phyloP scores from a whole-genome alignment of 2,888 invertebrate species.

The Conomelus anceps region DNA sequence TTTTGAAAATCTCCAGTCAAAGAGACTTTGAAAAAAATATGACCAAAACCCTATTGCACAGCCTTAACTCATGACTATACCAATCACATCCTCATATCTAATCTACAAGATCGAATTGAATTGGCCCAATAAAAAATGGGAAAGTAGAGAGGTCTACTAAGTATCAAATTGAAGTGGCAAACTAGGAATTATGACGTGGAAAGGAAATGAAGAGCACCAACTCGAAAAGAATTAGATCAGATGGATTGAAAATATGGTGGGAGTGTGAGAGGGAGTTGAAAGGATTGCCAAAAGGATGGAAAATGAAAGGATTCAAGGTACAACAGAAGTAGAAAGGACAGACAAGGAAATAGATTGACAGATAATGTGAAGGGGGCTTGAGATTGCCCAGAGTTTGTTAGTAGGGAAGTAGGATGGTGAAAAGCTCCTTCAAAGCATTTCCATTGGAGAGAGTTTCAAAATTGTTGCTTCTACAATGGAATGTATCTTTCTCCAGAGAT shows the following conservation, averaged over 20 bases:
- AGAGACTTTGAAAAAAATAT: no score
- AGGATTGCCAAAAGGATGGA: not conserved
- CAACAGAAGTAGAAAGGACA: not conserved
- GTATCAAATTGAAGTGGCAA: not conserved
- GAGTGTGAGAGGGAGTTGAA: not conserved
- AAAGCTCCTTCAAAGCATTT: not conserved
- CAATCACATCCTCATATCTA: not conserved
- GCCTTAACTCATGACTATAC: not conserved
- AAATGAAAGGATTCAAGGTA: not conserved
- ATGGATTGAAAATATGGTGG: not conserved
- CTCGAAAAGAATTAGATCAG: not conserved
- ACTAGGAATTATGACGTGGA: not conserved
- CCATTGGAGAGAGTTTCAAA: not conserved
- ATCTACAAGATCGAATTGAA: not conserved
- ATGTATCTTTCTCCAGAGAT: not conserved
- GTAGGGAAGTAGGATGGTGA: not conserved
- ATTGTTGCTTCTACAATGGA: not conserved
- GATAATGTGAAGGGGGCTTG: not conserved
- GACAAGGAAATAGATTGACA: not conserved
- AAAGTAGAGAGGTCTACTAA: not conserved
- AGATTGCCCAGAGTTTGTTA: not conserved
- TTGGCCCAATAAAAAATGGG: not conserved
- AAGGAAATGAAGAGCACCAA: not conserved
- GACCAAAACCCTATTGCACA: no score
- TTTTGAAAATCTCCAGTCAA: no score